phyloP scores from a whole-genome alignment of 2,888 invertebrate genomes.

The Dichetophora obliterata region DNA sequence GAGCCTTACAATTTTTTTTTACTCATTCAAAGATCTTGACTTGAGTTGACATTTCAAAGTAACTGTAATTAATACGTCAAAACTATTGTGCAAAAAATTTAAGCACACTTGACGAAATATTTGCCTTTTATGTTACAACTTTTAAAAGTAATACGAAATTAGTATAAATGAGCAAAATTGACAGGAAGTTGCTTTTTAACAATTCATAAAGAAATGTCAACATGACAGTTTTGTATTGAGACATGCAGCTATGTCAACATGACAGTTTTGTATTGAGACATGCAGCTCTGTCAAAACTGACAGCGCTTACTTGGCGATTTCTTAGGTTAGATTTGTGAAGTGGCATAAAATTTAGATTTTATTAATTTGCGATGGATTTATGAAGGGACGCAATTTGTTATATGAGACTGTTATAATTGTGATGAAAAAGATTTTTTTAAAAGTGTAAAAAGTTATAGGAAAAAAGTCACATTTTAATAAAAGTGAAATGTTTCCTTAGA shows the following conservation, averaged over 20 bases:
- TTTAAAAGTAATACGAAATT: not conserved
- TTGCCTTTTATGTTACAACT: too few species aligned
- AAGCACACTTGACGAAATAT: not conserved
- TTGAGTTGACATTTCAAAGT: constrained; percentile 37
- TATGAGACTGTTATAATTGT: too few species aligned
- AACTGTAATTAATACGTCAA: constrained; percentile 27
- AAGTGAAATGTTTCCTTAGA: too few species aligned
- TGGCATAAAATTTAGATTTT: too few species aligned
- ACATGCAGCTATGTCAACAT: constrained; percentile 3
- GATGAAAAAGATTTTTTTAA: too few species aligned
- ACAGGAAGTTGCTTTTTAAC: not conserved
- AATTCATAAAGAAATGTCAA: not conserved
- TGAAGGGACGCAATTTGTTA: too few species aligned
- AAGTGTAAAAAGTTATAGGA: too few species aligned
- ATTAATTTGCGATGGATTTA: too few species aligned
- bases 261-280: constrained; percentile 1
- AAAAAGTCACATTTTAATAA: too few species aligned
- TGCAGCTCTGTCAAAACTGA: not conserved
- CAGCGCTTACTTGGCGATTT: not conserved
- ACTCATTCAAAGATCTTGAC: not conserved
- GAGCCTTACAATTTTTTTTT: not conserved
- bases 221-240: not conserved
- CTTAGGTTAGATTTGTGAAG: too few species aligned
- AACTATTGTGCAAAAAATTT: not conserved
- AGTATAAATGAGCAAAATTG: constrained; percentile 1